Evolutionary conservation across 2,797 vertebrate species (phyloP), one percentile per base, ranked within the genome.

Genomic region (Enteromius fasciolatus): DNA sequence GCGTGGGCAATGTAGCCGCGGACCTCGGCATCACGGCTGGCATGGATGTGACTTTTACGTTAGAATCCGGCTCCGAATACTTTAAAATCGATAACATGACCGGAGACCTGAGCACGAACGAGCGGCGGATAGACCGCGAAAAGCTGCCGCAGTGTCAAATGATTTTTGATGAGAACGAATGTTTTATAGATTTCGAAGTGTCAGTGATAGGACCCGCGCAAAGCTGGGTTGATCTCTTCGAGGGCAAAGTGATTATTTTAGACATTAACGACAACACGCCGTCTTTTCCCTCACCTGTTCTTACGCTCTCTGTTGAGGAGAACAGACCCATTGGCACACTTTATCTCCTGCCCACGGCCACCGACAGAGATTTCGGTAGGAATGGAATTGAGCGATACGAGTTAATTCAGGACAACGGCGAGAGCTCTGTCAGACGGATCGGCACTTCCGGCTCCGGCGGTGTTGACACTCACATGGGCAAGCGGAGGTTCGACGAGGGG

Each of bases 41-140:
- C 87, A 97, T 97, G 0, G 97, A 98, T 92, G 98, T 98, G 93
- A 98, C 98, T 87, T 99, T 98, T 93, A 99, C 97, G 86, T 93
- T 99, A 20, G 98, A 99, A 89, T 98, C 97, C 0, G 98, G 98
- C 85, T 97, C 98, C 0, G 98, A 99, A 88, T 99, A 97, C 90
- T 96, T 99, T 88, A 99, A 99, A 92, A 99, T 99, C 91, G 97
- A 99, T 94, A 99, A 99, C 94, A 97, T 99, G 76, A 99, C 98
- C 67, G 98, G 98, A 80, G 98, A 99, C 93, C 95, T 99, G 88
- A 97, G 96, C 93, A 99, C 98, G 67, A 98, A 97, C 25, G 97
- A 98, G 93, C 93, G 96, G 89, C 96, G 98, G 90, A 97, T 99
- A 89, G 98, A 99, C 96, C 96, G 98, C 14, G 98, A 99, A 85